Evolutionary conservation across 1,140 invertebrate species (phyloP).

Genomic region (Diachasmimorpha longicaudata): DNA sequence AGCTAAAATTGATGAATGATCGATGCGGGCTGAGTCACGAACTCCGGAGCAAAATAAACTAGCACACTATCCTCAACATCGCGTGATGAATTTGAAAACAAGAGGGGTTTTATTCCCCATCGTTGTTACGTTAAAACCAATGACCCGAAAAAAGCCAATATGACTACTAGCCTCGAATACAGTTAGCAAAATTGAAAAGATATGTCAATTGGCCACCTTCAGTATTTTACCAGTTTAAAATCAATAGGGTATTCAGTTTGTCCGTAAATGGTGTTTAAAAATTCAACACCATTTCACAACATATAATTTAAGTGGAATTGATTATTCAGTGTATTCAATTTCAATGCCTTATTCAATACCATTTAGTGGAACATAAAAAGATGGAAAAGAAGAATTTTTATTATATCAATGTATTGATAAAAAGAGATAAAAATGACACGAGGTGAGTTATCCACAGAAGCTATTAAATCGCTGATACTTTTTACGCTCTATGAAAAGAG

Average conservation of each 20-base stretch:
- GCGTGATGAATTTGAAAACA: not conserved
- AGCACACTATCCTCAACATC: not conserved
- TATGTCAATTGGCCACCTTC: not conserved
- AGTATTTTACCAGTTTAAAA: not conserved
- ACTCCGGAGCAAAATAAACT: not conserved
- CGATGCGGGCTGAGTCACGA: not conserved
- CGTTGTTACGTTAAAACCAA: not conserved
- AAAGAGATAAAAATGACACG: constrained; percentile 6
- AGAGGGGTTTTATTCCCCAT: not conserved
- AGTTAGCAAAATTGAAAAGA: not conserved
- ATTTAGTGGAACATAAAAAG: not conserved
- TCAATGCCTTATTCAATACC: not conserved
- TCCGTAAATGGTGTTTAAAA: too few relatives aligned
- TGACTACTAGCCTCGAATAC: not conserved
- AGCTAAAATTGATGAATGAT: not conserved
- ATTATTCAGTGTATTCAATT: too few relatives aligned
- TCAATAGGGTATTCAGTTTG: not conserved
- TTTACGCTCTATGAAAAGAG: not conserved
- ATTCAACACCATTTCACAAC: too few relatives aligned
- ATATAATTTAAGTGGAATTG: too few relatives aligned
- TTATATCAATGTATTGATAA: not conserved
- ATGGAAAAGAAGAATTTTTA: not conserved
- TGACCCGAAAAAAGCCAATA: not conserved
- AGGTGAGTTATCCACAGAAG: not conserved
- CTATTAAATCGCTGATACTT: constrained; percentile 2